Base-by-base conservation (phyloP, 2,113 vertebrate species). In the Solea solea region DNA sequence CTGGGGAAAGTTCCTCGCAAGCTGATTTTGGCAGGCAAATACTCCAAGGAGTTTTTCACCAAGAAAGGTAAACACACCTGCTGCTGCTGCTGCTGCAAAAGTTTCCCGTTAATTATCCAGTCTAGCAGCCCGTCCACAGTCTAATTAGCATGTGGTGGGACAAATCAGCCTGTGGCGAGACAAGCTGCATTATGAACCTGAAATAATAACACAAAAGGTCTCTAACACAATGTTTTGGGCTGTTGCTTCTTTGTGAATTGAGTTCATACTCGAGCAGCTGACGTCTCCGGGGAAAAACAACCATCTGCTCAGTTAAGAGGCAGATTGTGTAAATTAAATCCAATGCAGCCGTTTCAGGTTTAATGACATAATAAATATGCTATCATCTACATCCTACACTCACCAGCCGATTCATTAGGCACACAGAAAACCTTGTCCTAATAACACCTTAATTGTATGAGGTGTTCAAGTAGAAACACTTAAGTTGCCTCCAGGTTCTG, bases 1-100 rank as follows among this genome's bases (percentile, higher is more conserved):
- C 92, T 99, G 66, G 98, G 98, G 5, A 98, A 97, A 88, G 94
- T 99, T 90, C 98, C 97, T 87, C 95, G 97, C 75, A 99, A 99
- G 90, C 94, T 99, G 78, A 94, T 98, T 84, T 74, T 94, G 82
- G 94, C 95, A 58, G 98, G 98, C 79, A 99, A 98, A 95, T 98
- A 98, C 88, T 95, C 97, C 79, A 98, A 98, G 94, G 97, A 98
- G 60, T 99, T 98, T 90, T 99, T 99, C 95, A 98, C 95, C 89
- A 99, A 99, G 93, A 99, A 99, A 97, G 98, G 98, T 98, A 95
- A 86, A 85, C 53, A 48, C 15, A 16, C 41, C 34, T 3, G 0
- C 81, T 68, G 48, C 57, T 45, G 42, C 28, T 52, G 56, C 62
- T 69, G 39, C 15, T 46, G 45, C 57, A 3, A 7, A 13, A 3